Base-by-base conservation (phyloP, 2,113 vertebrate species). In the Coryphaenoides rupestris region DNA sequence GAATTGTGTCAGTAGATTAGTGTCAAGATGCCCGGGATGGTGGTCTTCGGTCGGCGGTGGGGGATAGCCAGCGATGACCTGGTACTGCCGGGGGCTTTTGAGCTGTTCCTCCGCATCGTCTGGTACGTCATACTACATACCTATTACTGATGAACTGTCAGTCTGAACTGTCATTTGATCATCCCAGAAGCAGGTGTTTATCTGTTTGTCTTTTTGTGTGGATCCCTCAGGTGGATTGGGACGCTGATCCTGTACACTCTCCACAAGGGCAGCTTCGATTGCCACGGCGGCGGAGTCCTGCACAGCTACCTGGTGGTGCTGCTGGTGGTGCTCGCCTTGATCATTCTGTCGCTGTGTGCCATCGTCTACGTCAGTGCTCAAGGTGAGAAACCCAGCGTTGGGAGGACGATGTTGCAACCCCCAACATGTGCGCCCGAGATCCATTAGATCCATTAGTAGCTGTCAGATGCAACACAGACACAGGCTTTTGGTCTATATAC, bases 41-140 rank as follows among this genome's bases (percentile, higher is more conserved):
- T 96, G 63, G 85, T 89, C 14, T 95, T 98, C 62, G 94, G 94
- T 26, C 86, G 96, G 77, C 94, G 96, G 59, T 98, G 96, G 96
- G 91, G 90, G 14, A 93, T 98, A 19, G 95, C 93, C 74, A 98
- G 95, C 63, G 96, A 98, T 58, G 96, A 98, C 72, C 83, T 98
- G n/a, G 95, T 98, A 3, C 93, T 98, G 55, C 96, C 96, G 0
- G 95, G 93, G 0, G 77, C 83, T 16, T 90, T 96, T 61, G 96
- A 98, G 65, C 73, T 98, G 21, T 89, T 93, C 61, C 50, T 98
- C 59, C 84, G 95, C 26, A 53, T 93, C 3, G 53, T 92, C 33
- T 98, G 95, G 96, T 97, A 81, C 86, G 94, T 77, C 6, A 2
- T 17, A 19, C 12, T n/a, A 4, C 47, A n/a, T 50, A 16, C 1